Evolutionary conservation across 2,113 vertebrate genomes (phyloP).

Genomic region (Oriolus oriolus): DNA sequence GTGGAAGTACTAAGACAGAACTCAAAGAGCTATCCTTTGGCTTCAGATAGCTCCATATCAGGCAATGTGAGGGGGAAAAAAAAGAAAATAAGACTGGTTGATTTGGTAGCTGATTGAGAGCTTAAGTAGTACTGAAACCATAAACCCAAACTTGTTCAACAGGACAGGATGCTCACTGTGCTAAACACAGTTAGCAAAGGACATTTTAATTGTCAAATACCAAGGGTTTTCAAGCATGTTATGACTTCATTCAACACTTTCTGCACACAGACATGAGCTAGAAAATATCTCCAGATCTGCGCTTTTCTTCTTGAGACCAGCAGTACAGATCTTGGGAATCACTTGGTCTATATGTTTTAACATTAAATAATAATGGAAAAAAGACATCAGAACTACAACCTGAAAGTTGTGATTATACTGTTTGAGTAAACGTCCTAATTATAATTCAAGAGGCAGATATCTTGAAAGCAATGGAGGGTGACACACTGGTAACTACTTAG

Average conservation of each 20-base stretch:
- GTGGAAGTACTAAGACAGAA: not conserved
- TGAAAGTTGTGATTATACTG: not conserved
- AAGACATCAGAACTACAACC: not conserved
- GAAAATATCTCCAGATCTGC: not conserved
- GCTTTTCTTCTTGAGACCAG: not conserved
- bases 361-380: not conserved
- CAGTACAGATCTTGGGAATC: not conserved
- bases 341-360: not conserved
- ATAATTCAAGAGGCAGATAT: not conserved
- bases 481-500: not conserved
- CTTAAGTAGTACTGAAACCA: not conserved
- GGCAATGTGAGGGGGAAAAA: accelerated
- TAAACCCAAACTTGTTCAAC: not conserved
- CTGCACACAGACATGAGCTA: not conserved
- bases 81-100: not conserved
- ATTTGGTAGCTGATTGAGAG: not conserved
- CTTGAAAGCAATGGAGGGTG: not conserved
- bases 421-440: not conserved
- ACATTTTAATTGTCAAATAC: not conserved
- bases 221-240: not conserved
- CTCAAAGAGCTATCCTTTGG: not conserved
- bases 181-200: not conserved
- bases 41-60: not conserved
- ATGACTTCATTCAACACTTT: not conserved
- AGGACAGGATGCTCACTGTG: not conserved